A percentile compares a stretch with the other conserved stretches of the same genome.
Conservation (phyloP, 2,113 vertebrate genomes). For the Proteles cristata region DNA sequence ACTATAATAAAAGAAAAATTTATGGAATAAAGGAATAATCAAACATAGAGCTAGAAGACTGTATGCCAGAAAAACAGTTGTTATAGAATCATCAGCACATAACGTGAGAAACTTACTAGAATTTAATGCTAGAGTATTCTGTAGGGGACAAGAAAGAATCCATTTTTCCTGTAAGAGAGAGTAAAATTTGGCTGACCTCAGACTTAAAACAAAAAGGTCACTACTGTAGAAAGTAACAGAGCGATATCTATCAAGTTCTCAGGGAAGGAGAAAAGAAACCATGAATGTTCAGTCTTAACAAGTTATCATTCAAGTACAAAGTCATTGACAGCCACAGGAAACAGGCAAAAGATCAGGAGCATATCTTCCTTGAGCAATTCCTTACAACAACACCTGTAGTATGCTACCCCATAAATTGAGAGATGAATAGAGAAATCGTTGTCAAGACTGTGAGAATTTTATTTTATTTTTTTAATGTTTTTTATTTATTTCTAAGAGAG, state of each 20-base stretch:
- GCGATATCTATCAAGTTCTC: not conserved
- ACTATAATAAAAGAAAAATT: not conserved
- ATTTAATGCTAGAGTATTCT: not conserved
- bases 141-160: not conserved
- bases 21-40: conserved; percentile 31
- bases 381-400: not conserved
- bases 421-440: not conserved
- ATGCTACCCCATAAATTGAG: not conserved
- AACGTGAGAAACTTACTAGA: not conserved
- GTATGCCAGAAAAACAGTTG: not conserved
- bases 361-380: not conserved
- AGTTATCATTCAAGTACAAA: not conserved
- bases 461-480: too few species aligned
- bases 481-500: too few species aligned
- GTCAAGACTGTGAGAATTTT: not conserved
- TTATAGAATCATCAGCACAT: not conserved
- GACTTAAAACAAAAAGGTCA: not conserved
- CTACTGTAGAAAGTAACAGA: not conserved
- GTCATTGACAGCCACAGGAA: not conserved
- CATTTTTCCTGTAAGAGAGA: not conserved
- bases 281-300: not conserved
- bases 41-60: not conserved
- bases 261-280: conserved; percentile 20
- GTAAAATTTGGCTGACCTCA: not conserved
- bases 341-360: not conserved